Evolutionary conservation across 2,888 invertebrate species (phyloP).

Genomic region (Therioaphis trifolii): DNA sequence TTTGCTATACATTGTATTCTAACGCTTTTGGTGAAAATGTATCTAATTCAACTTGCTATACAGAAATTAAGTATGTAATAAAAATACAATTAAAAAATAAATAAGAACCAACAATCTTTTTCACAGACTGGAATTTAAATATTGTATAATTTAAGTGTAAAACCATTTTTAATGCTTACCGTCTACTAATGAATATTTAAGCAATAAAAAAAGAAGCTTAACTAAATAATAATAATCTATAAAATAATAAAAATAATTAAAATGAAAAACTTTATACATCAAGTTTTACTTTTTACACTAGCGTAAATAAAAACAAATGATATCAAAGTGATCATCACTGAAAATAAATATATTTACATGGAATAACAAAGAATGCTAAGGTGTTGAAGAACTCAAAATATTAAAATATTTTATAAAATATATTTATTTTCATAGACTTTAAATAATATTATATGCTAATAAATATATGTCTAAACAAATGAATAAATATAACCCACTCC

Average conservation of each 20-base stretch:
- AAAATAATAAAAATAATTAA: slow-evolving; percentile 32
- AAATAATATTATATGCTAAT: not conserved
- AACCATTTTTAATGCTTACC: slow-evolving; percentile 53
- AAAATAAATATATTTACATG: slow-evolving; percentile 49
- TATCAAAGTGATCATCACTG: not conserved
- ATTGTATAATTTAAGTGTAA: slow-evolving; percentile 7
- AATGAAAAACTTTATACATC: slow-evolving; percentile 33
- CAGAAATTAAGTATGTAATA: not conserved
- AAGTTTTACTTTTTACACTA: slow-evolving; percentile 45
- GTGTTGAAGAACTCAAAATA: not conserved
- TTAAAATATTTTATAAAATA: not conserved
- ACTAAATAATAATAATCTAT: slow-evolving; percentile 27
- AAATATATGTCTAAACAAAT: not conserved
- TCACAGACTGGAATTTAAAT: not conserved
- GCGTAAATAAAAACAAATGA: slow-evolving; percentile 3
- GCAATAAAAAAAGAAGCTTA: slow-evolving; percentile 59
- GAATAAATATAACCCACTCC: slow-evolving; percentile 23
- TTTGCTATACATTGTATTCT: slow-evolving; percentile 29
- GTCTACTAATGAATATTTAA: slow-evolving; percentile 40
- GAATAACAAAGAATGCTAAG: not conserved
- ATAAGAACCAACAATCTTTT: not conserved
- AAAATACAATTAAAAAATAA: not conserved
- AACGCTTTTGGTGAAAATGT: not conserved
- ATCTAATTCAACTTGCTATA: not conserved
- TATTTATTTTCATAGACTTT: slow-evolving; percentile 19